Conservation (phyloP, 2,797 vertebrate genomes). For the Eospalax fontanierii region DNA sequence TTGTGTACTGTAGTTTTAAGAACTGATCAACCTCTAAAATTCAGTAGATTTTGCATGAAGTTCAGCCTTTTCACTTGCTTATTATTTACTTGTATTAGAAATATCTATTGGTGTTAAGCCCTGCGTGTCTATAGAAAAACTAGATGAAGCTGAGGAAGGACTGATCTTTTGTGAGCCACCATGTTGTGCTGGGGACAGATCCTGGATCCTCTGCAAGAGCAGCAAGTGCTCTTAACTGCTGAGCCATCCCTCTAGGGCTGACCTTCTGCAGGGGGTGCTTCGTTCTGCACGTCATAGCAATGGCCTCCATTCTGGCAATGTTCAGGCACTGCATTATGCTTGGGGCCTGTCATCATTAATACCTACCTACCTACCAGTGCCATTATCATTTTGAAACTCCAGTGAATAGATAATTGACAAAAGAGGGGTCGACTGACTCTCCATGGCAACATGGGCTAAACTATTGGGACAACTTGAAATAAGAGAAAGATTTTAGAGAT, state of each 20-base stretch:
- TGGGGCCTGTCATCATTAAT: background rate
- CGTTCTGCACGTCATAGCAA: background rate
- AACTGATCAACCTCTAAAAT: background rate
- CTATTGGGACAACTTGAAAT: background rate
- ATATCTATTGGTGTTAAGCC: background rate
- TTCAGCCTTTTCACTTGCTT: background rate
- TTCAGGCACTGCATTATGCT: fast-evolving
- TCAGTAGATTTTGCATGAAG: background rate
- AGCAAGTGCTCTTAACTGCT: no score
- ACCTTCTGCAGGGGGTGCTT: no score
- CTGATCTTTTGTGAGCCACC: background rate
- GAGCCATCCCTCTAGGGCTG: no score
- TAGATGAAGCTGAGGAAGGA: background rate
- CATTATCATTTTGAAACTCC: background rate
- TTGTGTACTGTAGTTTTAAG: background rate
- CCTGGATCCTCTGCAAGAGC: no score
- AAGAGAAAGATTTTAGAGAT: background rate
- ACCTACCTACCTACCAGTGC: background rate
- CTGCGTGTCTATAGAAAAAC: background rate
- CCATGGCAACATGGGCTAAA: background rate
- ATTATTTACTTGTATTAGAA: background rate
- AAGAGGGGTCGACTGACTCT: background rate
- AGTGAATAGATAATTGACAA: background rate
- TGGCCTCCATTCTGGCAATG: no score
- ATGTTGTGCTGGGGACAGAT: no score